Evolutionary conservation across 1,140 invertebrate species (phyloP).

Genomic region (Augochlora pura): DNA sequence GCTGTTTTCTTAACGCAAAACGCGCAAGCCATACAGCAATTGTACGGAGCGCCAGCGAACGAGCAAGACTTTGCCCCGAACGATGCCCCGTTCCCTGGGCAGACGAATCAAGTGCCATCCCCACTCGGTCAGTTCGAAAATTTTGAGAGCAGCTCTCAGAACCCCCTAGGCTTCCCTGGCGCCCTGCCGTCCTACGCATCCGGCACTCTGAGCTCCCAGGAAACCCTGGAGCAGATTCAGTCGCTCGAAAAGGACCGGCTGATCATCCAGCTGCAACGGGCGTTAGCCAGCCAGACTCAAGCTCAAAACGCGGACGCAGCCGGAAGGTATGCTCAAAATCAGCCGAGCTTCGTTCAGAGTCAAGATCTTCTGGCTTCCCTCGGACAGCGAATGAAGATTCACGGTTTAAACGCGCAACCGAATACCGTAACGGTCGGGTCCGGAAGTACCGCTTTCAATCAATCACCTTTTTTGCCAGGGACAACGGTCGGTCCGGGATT

Average conservation of each 20-base stretch:
- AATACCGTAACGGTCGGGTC: constrained; percentile 5
- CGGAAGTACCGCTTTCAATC: constrained; percentile 52
- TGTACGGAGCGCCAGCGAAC: constrained; percentile 70
- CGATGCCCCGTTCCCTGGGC: constrained; percentile 54
- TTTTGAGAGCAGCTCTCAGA: constrained; percentile 44
- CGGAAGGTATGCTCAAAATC: constrained; percentile 66
- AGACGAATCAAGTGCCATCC: constrained; percentile 56
- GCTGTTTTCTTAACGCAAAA: constrained; percentile 74
- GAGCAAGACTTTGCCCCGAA: constrained; percentile 72
- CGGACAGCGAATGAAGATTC: constrained; percentile 45
- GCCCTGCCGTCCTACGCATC: constrained; percentile 71
- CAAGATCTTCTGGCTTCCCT: constrained; percentile 59
- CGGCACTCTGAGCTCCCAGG: constrained; percentile 67
- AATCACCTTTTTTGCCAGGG: constrained; percentile 58
- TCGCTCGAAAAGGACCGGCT: constrained; percentile 73
- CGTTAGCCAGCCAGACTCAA: constrained; percentile 53
- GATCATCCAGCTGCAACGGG: constrained; percentile 72
- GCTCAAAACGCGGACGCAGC: constrained; percentile 49
- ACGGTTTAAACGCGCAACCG: constrained; percentile 33
- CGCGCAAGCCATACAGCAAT: constrained; percentile 74
- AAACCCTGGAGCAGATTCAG: constrained; percentile 69
- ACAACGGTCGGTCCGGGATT: constrained; percentile 53
- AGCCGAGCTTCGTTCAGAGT: constrained; percentile 57
- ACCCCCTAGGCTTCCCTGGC: constrained; percentile 46
- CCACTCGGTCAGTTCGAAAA: constrained; percentile 46